Base-by-base conservation (phyloP, 2,797 vertebrate genomes). In the Euphonia xanthogaster region DNA sequence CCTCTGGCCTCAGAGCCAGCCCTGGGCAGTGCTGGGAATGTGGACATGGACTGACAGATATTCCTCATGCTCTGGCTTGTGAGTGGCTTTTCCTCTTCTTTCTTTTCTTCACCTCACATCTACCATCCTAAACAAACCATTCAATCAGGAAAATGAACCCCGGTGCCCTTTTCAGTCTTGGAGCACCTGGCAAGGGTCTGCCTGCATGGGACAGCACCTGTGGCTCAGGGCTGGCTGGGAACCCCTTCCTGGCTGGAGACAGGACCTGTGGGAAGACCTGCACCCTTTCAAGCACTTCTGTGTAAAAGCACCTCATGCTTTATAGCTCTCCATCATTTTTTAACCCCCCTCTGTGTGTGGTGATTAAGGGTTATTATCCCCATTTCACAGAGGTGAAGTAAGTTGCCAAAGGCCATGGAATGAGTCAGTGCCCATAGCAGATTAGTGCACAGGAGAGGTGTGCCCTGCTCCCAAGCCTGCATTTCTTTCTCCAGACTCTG, bases 281-380 rank as follows among this genome's bases (percentile, higher is more conserved):
- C n/a, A 78, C 31, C 27, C 47, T 78, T 84, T 54, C 58, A 50
- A 84, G 33, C 22, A 45, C 40, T 76, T 79, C 53, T 58, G 42
- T 27, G 60, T 28, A 44, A 86, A 78, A 92, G 45, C 51, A 84
- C 19, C 19, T 80, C 16, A 1, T 39, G 50, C 42, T 74, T 93
- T 80, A 54, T 11, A 91, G 68, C 37, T 84, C 67, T 40, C 77
- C 45, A 22, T 65, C 60, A 22, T 17, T 85, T 67, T 72, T 77
- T 57, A 93, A 51, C 39, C 68, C 50, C 24, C 25, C 28, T 87
- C 35, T 30, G 6, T 4, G 17, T 51, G 81, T 65, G 39, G 39
- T 87, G 72, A 96, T 94, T 87, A 93, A 87, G 80, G 77, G 28
- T 88, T 82, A 94, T 96, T 96, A 96, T 92, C 78, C 35, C 68